phyloP scores from a whole-genome alignment of 1,140 invertebrate genomes.

The Condylostylus longicornis region DNA sequence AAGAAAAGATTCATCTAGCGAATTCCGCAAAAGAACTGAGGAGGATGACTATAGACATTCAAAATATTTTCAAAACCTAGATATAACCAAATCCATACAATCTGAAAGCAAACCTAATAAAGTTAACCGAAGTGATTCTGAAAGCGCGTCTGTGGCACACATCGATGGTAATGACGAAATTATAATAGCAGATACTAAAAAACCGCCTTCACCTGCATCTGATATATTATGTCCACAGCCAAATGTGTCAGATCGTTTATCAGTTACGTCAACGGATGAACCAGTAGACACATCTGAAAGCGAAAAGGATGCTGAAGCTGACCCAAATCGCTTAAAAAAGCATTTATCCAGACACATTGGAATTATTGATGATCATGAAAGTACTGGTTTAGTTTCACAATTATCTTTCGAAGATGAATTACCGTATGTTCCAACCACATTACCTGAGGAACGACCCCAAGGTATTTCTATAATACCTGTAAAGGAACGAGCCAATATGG shows the following conservation, averaged over 20 bases:
- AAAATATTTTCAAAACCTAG: slow-evolving; percentile 27
- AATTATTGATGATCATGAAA: slow-evolving; percentile 42
- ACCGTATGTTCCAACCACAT: slow-evolving; percentile 71
- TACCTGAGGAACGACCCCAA: slow-evolving; percentile 64
- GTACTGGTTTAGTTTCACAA: slow-evolving; percentile 60
- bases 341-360: slow-evolving; percentile 26
- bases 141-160: too few species aligned
- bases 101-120: too few species aligned
- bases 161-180: too few species aligned
- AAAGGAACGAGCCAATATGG: slow-evolving; percentile 50
- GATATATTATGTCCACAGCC: slow-evolving; percentile 5
- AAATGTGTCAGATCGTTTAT: slow-evolving; percentile 7
- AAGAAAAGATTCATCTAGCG: slow-evolving; percentile 3
- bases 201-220: neutral
- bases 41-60: slow-evolving; percentile 17
- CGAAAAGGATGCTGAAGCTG: slow-evolving; percentile 51
- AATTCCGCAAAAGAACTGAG: slow-evolving; percentile 6
- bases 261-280: slow-evolving; percentile 33
- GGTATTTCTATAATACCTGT: slow-evolving; percentile 67
- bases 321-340: slow-evolving; percentile 10
- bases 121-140: too few species aligned
- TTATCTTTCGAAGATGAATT: slow-evolving; percentile 76
- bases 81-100: too few species aligned
- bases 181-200: too few species aligned
- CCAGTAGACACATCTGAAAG: slow-evolving; percentile 61